These are phyloP conservation scores for Ochotona princeps DNA, from an alignment of 2,113 vertebrate genomes.

Conservation along the genomic window DNA sequence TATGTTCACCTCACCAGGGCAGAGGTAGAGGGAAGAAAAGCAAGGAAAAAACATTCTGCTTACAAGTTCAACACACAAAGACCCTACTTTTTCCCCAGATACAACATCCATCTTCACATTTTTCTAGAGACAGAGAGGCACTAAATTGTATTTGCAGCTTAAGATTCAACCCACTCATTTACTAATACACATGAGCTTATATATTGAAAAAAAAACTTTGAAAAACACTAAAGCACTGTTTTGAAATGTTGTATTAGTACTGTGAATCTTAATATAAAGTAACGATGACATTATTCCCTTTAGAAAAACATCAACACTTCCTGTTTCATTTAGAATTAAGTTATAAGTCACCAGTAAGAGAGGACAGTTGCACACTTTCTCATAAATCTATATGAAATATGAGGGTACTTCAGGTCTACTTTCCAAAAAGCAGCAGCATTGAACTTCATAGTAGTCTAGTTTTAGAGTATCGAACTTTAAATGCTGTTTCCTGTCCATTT, in stretches of 20 bases:
- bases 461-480: background rate
- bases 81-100: background rate
- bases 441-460: background rate
- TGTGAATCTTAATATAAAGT: background rate
- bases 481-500: background rate
- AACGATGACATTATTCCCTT: background rate
- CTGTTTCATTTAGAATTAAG: background rate
- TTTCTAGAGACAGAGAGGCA: background rate
- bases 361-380: background rate
- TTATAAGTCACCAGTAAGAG: background rate
- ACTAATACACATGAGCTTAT: background rate
- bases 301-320: background rate
- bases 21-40: too few species aligned
- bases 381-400: background rate
- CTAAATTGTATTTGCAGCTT: background rate
- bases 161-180: background rate
- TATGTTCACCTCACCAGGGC: constrained; percentile 6
- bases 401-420: background rate
- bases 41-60: background rate
- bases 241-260: background rate
- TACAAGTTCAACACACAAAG: constrained; percentile 43
- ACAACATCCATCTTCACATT: background rate
- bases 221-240: background rate
- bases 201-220: background rate
- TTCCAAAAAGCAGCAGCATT: background rate